These are phyloP conservation scores for Pheosia tremula DNA, from an alignment of 2,888 invertebrate genomes.

Conservation along the genomic window DNA sequence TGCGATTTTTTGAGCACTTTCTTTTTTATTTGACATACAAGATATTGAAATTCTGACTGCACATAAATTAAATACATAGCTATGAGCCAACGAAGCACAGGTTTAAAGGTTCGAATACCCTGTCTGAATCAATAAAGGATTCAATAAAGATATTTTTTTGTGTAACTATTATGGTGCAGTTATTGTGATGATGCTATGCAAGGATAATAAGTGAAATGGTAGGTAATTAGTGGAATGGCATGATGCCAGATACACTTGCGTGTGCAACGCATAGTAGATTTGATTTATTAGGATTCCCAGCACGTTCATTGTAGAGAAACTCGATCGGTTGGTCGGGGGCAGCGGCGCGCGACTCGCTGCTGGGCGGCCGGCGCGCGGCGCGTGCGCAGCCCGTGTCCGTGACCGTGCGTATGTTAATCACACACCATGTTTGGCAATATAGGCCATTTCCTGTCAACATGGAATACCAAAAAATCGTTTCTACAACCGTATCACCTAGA, in stretches of 20 bases:
- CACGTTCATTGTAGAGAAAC: conserved; percentile 68
- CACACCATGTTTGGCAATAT: conserved; percentile 61
- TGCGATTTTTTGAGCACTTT: too few species aligned
- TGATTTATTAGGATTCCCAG: conserved; percentile 48
- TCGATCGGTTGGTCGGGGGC: conserved; percentile 31
- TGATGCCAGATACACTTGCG: conserved; percentile 15
- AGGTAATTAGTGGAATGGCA: conserved; percentile 33
- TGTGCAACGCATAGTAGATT: conserved; percentile 27
- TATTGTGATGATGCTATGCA: conserved; percentile 19
- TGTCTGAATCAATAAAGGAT: too few species aligned
- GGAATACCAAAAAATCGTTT: conserved; percentile 57
- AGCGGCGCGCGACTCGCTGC: conserved; percentile 33
- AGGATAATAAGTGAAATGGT: conserved; percentile 54
- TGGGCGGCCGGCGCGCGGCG: conserved; percentile 25
- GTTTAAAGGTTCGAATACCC: too few species aligned
- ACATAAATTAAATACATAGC: too few species aligned
- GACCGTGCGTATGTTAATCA: conserved; percentile 65
- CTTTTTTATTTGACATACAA: too few species aligned
- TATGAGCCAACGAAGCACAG: too few species aligned
- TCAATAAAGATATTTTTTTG: too few species aligned
- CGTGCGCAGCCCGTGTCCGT: conserved; percentile 46
- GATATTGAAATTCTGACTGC: too few species aligned
- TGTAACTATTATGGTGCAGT: neutral
- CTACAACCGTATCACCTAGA: conserved; percentile 40
- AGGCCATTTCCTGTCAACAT: conserved; percentile 66